Evolutionary conservation across 2,888 invertebrate species (phyloP).

Genomic region (Eupithecia pulchellata): DNA sequence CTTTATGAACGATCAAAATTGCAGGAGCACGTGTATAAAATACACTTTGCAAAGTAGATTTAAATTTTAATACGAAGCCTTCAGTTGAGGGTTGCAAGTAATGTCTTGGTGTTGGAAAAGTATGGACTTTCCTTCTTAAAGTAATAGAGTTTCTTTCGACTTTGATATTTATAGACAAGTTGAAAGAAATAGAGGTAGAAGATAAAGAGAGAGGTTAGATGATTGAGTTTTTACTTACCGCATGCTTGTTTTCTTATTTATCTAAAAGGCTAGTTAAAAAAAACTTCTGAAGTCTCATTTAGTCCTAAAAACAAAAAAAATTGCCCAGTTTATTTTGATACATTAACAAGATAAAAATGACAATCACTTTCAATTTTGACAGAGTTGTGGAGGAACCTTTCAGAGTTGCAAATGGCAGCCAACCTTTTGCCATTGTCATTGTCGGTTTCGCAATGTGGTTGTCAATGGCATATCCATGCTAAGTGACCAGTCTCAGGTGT

Average conservation of each 20-base stretch:
- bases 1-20: conserved; percentile 85
- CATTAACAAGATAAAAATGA: not conserved
- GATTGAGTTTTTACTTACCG: not conserved
- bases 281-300: no score
- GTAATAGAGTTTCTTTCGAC: conserved; percentile 3
- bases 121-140: conserved; percentile 65
- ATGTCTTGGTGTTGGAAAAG: conserved; percentile 79
- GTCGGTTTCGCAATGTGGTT: not conserved
- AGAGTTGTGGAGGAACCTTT: not conserved
- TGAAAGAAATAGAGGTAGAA: not conserved
- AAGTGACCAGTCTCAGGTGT: conserved; percentile 81
- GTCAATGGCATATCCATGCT: conserved; percentile 66
- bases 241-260: not conserved
- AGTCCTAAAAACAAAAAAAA: no score
- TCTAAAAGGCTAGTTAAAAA: no score
- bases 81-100: conserved; percentile 82
- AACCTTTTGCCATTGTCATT: not conserved
- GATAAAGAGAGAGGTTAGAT: not conserved
- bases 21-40: conserved; percentile 85
- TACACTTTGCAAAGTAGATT: conserved; percentile 86
- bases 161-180: conserved; percentile 22
- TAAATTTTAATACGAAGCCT: conserved; percentile 85
- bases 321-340: not conserved
- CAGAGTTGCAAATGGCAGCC: not conserved
- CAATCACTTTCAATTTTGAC: not conserved